Conservation (phyloP, 2,113 vertebrate species). For the Tyrannus savana region DNA sequence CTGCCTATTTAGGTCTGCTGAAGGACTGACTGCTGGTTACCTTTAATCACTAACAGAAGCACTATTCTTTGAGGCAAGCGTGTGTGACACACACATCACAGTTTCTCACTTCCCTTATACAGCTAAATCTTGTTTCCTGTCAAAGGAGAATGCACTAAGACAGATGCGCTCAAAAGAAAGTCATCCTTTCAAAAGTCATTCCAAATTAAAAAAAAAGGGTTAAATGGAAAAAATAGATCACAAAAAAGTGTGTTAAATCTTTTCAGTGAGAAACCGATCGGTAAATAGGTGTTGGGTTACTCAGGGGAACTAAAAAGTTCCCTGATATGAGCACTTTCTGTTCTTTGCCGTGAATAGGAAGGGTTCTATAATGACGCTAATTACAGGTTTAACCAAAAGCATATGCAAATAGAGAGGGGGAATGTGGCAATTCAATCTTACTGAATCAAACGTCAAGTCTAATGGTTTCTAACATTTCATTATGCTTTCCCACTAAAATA, state of each 20-base stretch:
- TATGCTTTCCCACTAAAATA: neutral
- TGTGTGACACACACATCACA: neutral
- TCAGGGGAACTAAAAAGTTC: neutral
- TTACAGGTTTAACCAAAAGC: constrained; percentile 13
- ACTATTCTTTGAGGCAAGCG: fast-evolving
- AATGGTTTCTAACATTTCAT: neutral
- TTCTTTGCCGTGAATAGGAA: neutral
- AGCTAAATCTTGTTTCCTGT: neutral
- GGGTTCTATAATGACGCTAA: neutral
- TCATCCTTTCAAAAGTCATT: neutral
- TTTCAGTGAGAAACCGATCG: neutral
- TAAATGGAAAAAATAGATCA: neutral
- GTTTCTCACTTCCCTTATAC: neutral
- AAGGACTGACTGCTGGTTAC: neutral
- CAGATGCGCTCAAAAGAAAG: neutral
- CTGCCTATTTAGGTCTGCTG: neutral
- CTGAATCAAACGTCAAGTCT: neutral
- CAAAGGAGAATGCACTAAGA: neutral
- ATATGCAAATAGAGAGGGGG: neutral
- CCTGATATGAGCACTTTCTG: neutral
- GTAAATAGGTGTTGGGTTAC: neutral
- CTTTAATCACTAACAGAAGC: constrained; percentile 27
- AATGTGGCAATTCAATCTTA: neutral
- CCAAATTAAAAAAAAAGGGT: neutral
- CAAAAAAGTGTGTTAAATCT: neutral